Evolutionary conservation across 2,888 invertebrate species (phyloP).

Genomic region (Hanleya hanleyi): DNA sequence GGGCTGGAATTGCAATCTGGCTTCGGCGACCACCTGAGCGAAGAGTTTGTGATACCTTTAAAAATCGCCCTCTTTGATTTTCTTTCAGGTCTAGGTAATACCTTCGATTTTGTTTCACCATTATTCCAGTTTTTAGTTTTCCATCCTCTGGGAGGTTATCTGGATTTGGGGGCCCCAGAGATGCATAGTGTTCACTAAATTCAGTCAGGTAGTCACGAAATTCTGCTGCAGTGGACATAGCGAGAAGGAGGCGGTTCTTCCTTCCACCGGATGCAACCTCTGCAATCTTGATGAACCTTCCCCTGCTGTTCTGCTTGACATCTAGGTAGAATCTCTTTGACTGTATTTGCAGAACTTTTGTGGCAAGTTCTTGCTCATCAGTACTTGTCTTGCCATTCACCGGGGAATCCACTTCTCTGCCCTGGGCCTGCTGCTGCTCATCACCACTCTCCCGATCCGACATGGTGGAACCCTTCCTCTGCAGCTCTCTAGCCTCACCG

Average conservation of each 20-base stretch:
- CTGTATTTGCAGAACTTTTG: conserved; percentile 98
- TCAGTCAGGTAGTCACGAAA: conserved; percentile 96
- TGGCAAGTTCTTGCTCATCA: conserved; percentile 95
- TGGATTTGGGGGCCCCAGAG: conserved; percentile 95
- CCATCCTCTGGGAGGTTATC: conserved; percentile 98
- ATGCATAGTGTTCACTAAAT: conserved; percentile 97
- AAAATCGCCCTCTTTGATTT: conserved; percentile 96
- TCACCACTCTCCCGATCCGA: conserved; percentile 74
- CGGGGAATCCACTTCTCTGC: conserved; percentile 39
- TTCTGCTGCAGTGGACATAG: conserved; percentile 97
- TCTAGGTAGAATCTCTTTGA: conserved; percentile 99
- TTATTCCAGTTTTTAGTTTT: conserved; percentile 98
- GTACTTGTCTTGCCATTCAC: conserved; percentile 21
- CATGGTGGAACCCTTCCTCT: conserved; percentile 73
- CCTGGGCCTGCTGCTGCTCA: conserved; percentile 71
- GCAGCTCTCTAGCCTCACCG: conserved; percentile 66
- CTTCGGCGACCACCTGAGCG: conserved; percentile 82
- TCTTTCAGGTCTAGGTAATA: conserved; percentile 99
- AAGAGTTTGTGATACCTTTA: conserved; percentile 96
- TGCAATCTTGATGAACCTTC: conserved; percentile 99
- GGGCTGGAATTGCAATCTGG: conserved; percentile 97
- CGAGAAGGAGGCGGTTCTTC: conserved; percentile 96
- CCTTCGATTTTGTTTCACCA: conserved; percentile 98
- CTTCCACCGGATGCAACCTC: conserved; percentile 99
- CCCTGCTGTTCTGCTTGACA: conserved; percentile 98